Evolutionary conservation across 1,140 invertebrate genomes (phyloP).

Genomic region (Neotoxoptera formosana): DNA sequence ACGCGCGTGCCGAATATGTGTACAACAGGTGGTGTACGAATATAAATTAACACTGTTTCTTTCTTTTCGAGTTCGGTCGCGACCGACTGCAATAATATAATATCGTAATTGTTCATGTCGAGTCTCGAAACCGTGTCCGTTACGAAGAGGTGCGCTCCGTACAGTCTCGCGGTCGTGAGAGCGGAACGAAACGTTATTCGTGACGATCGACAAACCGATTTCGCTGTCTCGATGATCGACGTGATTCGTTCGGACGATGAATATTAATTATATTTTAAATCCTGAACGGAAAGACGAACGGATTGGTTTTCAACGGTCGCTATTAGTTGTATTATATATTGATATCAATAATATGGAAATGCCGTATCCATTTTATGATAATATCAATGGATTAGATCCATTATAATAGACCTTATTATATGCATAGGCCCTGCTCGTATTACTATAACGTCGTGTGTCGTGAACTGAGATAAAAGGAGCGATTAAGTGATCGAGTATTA

Average conservation of each 20-base stretch:
- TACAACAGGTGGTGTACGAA: background rate
- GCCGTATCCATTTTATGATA: no score
- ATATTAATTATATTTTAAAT: background rate
- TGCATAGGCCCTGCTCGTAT: no score
- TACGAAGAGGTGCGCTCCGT: background rate
- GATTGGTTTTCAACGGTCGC: no score
- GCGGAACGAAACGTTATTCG: background rate
- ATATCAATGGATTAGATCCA: no score
- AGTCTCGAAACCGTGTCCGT: background rate
- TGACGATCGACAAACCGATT: conserved; percentile 8
- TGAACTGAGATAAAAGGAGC: no score
- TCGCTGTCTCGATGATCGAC: background rate
- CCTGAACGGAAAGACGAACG: no score
- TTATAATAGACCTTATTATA: no score
- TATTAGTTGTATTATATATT: no score
- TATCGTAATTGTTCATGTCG: no score
- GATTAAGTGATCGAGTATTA: no score
- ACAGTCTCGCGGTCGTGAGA: background rate
- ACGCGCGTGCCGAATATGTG: background rate
- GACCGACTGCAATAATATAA: background rate
- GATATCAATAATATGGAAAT: no score
- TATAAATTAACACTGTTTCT: background rate
- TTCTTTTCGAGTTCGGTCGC: background rate
- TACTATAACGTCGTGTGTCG: no score
- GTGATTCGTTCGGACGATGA: background rate